Evolutionary conservation across 2,113 vertebrate genomes (phyloP).

Genomic region (Marcusenius ussheri): DNA sequence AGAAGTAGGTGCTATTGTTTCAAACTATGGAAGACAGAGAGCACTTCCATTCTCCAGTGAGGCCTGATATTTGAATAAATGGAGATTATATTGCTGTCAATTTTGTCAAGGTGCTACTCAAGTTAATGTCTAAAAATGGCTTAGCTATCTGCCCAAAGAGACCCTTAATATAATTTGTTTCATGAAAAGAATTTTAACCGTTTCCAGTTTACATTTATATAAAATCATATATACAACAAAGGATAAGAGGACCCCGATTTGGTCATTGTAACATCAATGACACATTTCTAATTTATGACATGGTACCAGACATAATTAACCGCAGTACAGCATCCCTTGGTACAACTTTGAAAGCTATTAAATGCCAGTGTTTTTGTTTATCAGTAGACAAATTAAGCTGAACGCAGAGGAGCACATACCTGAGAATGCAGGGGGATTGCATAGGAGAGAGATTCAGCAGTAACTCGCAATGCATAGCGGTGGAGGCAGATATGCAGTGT

Average conservation of each 20-base stretch:
- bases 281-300: background rate
- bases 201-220: constrained; percentile 37
- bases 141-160: background rate
- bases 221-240: constrained; percentile 26
- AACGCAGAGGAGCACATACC: constrained; percentile 44
- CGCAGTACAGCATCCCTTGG: constrained; percentile 18
- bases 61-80: background rate
- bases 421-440: constrained; percentile 51
- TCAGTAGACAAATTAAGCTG: constrained; percentile 57
- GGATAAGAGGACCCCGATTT: constrained; percentile 6
- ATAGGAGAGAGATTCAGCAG: constrained; percentile 40
- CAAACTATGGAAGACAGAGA: background rate
- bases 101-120: background rate
- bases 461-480: constrained; percentile 21
- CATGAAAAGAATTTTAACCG: constrained; percentile 8
- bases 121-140: background rate
- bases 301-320: background rate
- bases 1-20: background rate
- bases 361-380: constrained; percentile 31
- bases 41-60: background rate
- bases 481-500: background rate
- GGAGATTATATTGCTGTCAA: background rate
- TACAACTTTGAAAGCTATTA: background rate
- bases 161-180: background rate
- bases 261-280: background rate